phyloP scores from a whole-genome alignment of 2,888 invertebrate species.

The Rhingia rostrata region DNA sequence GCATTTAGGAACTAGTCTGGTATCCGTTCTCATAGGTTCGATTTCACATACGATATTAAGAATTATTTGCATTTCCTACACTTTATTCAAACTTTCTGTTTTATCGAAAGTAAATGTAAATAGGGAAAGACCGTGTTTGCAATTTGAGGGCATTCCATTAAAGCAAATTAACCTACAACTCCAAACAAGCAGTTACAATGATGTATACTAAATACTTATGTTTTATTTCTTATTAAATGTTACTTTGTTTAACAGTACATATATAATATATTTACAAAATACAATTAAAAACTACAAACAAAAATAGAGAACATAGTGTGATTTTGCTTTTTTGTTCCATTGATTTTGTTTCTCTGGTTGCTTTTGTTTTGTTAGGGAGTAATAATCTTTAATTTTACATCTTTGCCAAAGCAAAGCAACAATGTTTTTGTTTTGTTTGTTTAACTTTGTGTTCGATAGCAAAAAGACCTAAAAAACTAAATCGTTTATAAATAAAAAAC shows the following conservation, averaged over 20 bases:
- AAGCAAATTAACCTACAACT: background rate
- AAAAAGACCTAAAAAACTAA: constrained; percentile 48
- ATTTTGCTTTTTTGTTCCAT: constrained; percentile 40
- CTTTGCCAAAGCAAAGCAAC: constrained; percentile 37
- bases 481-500: constrained; percentile 20
- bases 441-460: constrained; percentile 29
- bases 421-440: constrained; percentile 4
- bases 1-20: too few relatives aligned
- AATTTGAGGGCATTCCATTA: too few relatives aligned
- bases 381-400: constrained; percentile 51
- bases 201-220: constrained; percentile 70
- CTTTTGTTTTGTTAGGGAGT: background rate
- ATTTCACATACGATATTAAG: too few relatives aligned
- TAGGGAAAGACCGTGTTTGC: too few relatives aligned
- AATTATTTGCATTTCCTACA: too few relatives aligned
- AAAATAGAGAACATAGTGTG: constrained; percentile 5
- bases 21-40: too few relatives aligned
- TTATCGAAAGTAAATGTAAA: too few relatives aligned
- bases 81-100: too few relatives aligned
- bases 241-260: constrained; percentile 68
- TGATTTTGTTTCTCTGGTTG: too few relatives aligned
- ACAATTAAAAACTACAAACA: constrained; percentile 51
- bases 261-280: constrained; percentile 69
- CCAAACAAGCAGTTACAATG: constrained; percentile 7
- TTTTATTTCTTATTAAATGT: constrained; percentile 73